A percentile compares a stretch with the other conserved stretches of the same genome.
Evolutionary conservation across 1,140 invertebrate genomes (phyloP).

Genomic region (Tetraneura akinire): DNA sequence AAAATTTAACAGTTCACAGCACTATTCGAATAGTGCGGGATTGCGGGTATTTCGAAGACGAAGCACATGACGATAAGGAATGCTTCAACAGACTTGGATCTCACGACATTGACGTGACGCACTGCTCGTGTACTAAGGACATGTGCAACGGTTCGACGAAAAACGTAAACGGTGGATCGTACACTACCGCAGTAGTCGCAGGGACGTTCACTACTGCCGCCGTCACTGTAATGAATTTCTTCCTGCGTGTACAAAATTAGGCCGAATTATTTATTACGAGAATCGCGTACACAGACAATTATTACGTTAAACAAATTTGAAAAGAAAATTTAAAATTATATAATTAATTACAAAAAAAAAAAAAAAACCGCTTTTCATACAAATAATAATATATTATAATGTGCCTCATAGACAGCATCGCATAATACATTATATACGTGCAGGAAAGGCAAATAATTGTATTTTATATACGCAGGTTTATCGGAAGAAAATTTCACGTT

Average conservation of each 20-base stretch:
- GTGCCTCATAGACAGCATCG: no score
- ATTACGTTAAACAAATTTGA: neutral
- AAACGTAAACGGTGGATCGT: neutral
- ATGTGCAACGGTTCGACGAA: slow-evolving; percentile 66
- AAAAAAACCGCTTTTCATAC: neutral
- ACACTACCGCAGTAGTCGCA: neutral
- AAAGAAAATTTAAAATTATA: neutral
- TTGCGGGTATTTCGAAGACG: slow-evolving; percentile 72
- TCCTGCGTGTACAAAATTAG: neutral
- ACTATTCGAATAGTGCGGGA: slow-evolving; percentile 71
- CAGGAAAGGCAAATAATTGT: no score
- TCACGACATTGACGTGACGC: slow-evolving; percentile 71
- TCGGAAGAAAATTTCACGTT: no score
- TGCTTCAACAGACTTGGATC: slow-evolving; percentile 71
- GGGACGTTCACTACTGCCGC: neutral
- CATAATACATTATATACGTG: no score
- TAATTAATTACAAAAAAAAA: neutral
- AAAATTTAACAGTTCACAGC: slow-evolving; percentile 69
- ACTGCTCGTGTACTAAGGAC: slow-evolving; percentile 74
- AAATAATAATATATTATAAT: neutral
- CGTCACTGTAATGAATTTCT: slow-evolving; percentile 2
- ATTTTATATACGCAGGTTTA: no score
- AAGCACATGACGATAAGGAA: slow-evolving; percentile 60
- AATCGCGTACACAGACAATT: neutral
- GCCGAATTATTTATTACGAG: neutral